Conservation (phyloP, 2,888 invertebrate genomes). For the Drosophila ustulata region DNA sequence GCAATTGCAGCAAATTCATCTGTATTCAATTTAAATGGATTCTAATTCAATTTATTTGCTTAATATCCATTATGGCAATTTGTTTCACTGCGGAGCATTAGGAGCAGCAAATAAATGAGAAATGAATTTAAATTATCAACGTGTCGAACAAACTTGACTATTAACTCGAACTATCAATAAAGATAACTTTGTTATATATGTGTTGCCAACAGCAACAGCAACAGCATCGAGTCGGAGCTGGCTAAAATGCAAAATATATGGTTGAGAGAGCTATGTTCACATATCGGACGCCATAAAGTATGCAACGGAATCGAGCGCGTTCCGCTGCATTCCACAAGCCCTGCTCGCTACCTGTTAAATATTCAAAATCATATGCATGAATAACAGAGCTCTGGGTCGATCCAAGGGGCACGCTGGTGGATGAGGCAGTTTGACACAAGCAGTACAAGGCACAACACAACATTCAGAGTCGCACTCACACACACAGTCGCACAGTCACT, state of each 20-base stretch:
- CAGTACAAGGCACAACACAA: conserved; percentile 15
- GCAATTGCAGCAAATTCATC: conserved; percentile 26
- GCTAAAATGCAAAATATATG: conserved; percentile 36
- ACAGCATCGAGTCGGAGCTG: neutral
- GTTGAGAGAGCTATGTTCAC: conserved; percentile 24
- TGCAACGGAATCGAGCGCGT: conserved; percentile 63
- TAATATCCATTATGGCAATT: conserved; percentile 46
- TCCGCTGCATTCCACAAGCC: conserved; percentile 45
- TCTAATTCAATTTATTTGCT: conserved; percentile 60
- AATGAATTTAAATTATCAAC: conserved; percentile 28
- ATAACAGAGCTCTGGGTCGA: conserved; percentile 41
- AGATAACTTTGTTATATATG: neutral
- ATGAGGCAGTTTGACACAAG: conserved; percentile 43
- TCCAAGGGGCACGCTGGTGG: conserved; percentile 1
- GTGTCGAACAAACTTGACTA: conserved; percentile 13
- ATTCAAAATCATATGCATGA: conserved; percentile 79
- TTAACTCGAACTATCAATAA: neutral
- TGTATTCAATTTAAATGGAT: conserved; percentile 44
- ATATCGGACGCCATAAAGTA: conserved; percentile 60
- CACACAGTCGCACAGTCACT: conserved; percentile 7
- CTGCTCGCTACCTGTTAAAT: conserved; percentile 69
- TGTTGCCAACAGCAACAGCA: neutral
- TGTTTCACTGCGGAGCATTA: conserved; percentile 36
- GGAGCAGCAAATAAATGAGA: conserved; percentile 26
- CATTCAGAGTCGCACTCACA: conserved; percentile 18